Base-by-base conservation (phyloP, 2,888 invertebrate genomes). In the Mesopsocus fuscifrons region DNA sequence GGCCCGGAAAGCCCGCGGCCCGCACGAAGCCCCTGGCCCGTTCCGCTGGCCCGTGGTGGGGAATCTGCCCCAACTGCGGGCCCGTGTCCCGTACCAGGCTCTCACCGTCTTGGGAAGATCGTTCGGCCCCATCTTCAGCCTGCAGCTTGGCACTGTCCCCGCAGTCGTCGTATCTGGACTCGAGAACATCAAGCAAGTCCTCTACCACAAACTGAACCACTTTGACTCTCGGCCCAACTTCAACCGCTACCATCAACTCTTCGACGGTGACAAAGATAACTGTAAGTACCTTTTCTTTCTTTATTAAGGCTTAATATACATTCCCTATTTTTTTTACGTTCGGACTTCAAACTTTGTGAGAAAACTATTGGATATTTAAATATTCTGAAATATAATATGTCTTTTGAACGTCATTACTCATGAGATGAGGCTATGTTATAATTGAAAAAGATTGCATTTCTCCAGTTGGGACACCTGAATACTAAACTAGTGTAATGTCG, bases 211-310 rank as follows among this genome's bases (percentile, higher is more conserved):
- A 49, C 71, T 72, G 4, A 62, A 67, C 23, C 67, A 70, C 47
- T 77, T 76, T 52, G 74, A 74, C 51, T 68, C 71, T 48, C 60
- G 77, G 41, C 75, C 76, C 0, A 68, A 72, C 55, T 76, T 77
- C 54, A 54, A 61, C 43, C 61, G 77, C 48, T 75, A 73, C 57
- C 65, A 70, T 47, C 59, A 66, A 40, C 65, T 77, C 16, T 77
- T 77, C 58, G 65, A 67, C 44, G 74, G 74, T 32, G 65, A 74
- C 56, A 72, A 72, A 53, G 69, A 74, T 52, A 74, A 74, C 55
- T 75, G 77, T 77, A 64, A 74, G 76, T 67, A 49, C 15, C 11
- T 34, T 47, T 33, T 32, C n/a, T n/a, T n/a, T n/a, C n/a, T n/a
- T n/a, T n/a, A n/a, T n/a, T n/a, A n/a, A n/a, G n/a, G n/a, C n/a